These are phyloP conservation scores for Itoplectis maculator DNA, from an alignment of 2,888 invertebrate genomes.

Conservation along the genomic window DNA sequence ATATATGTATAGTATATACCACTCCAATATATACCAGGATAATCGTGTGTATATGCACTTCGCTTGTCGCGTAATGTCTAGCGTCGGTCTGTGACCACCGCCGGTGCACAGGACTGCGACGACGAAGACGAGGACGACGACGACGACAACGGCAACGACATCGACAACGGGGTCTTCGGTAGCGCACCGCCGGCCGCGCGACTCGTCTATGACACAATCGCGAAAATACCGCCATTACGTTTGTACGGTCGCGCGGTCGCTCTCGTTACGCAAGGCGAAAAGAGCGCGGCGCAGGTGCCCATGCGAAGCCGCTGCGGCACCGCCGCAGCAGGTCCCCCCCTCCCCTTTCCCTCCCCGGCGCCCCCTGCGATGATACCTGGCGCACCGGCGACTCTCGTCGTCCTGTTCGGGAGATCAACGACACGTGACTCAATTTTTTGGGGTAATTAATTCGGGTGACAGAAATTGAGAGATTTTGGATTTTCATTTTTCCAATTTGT, in stretches of 20 bases:
- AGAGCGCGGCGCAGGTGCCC: slow-evolving; percentile 60
- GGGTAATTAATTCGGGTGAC: no score
- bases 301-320: slow-evolving; percentile 48
- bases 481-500: no score
- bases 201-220: slow-evolving; percentile 80
- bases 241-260: slow-evolving; percentile 57
- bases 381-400: slow-evolving; percentile 42
- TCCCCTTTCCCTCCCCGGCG: slow-evolving; percentile 6
- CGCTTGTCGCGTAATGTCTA: slow-evolving; percentile 68
- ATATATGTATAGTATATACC: no score
- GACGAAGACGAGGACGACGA: slow-evolving; percentile 68
- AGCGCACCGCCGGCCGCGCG: slow-evolving; percentile 46
- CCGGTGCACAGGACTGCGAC: slow-evolving; percentile 63
- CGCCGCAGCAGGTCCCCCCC: slow-evolving; percentile 39
- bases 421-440: no score
- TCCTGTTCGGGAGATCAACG: slow-evolving; percentile 41
- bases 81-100: slow-evolving; percentile 70
- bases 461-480: no score
- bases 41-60: neutral
- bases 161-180: slow-evolving; percentile 70
- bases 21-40: no score
- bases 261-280: slow-evolving; percentile 67
- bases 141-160: slow-evolving; percentile 72
- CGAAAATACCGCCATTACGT: slow-evolving; percentile 81
- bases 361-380: neutral